Conservation (phyloP, 2,113 vertebrate species). For the Ceyx margarethae region DNA sequence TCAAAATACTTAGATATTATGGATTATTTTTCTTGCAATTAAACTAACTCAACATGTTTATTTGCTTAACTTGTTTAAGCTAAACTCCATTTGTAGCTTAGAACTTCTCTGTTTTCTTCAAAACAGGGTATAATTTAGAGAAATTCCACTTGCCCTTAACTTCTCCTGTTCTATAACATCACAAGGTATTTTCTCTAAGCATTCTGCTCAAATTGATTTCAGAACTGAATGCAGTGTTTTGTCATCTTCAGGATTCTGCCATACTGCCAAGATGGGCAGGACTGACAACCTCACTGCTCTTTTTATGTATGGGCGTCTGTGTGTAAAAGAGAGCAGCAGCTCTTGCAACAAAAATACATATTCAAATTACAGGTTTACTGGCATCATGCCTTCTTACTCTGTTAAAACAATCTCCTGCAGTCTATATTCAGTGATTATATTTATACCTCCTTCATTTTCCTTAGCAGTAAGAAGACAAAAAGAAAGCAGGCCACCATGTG, state of each 20-base stretch:
- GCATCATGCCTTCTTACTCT: background rate
- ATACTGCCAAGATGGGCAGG: background rate
- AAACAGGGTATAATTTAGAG: background rate
- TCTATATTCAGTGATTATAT: constrained; percentile 50
- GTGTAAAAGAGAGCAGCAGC: background rate
- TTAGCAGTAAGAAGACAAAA: constrained; percentile 23
- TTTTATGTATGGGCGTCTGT: background rate
- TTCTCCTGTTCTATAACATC: constrained; percentile 32
- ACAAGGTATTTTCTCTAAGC: constrained; percentile 13
- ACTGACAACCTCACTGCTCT: background rate
- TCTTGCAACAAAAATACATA: constrained; percentile 28
- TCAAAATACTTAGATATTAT: background rate
- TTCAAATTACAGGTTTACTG: constrained; percentile 50
- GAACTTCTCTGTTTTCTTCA: constrained; percentile 3
- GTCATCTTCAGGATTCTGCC: background rate
- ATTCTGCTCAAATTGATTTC: background rate
- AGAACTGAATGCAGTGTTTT: background rate
- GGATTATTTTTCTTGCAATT: background rate
- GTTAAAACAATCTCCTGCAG: constrained; percentile 48
- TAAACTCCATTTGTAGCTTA: background rate
- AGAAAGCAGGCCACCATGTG: background rate
- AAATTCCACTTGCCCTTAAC: background rate
- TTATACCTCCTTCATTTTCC: constrained; percentile 33
- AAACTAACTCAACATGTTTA: background rate
- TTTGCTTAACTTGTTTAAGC: background rate